These are phyloP conservation scores for Nomada ferruginata DNA, from an alignment of 2,888 invertebrate genomes.

Conservation along the genomic window DNA sequence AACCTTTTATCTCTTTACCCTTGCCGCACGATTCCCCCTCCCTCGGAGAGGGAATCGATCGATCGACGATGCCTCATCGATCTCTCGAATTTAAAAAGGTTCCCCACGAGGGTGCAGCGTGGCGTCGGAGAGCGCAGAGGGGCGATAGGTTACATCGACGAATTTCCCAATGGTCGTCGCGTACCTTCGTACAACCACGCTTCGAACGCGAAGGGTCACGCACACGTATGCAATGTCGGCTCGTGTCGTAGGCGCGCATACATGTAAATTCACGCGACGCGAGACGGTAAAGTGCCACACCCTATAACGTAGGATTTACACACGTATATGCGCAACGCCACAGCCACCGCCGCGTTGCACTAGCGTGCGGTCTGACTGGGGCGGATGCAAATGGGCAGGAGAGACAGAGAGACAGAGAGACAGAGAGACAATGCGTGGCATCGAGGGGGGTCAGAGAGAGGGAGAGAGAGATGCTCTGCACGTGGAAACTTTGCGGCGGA, in stretches of 20 bases:
- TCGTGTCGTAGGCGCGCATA: conserved; percentile 39
- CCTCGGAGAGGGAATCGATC: conserved; percentile 27
- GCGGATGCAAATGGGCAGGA: conserved; percentile 18
- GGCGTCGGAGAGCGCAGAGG: conserved; percentile 22
- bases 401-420: conserved; percentile 16
- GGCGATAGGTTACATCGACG: conserved; percentile 47
- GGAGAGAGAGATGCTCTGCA: conserved; percentile 29
- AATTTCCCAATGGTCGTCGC: conserved; percentile 53
- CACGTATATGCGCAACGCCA: conserved; percentile 64
- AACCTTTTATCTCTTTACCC: not conserved
- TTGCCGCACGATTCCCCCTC: conserved; percentile 8
- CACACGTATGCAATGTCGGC: conserved; percentile 18
- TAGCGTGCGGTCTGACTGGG: conserved; percentile 62
- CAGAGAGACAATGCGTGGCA: conserved; percentile 14
- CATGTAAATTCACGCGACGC: conserved; percentile 70
- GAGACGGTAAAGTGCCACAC: conserved; percentile 69
- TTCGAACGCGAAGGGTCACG: conserved; percentile 28
- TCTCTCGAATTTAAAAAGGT: conserved; percentile 47
- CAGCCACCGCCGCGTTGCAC: conserved; percentile 60
- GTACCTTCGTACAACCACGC: conserved; percentile 6
- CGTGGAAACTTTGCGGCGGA: conserved; percentile 73
- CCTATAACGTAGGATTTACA: conserved; percentile 71
- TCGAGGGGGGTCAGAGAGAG: conserved; percentile 1
- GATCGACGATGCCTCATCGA: conserved; percentile 33
- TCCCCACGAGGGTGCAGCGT: conserved; percentile 18